phyloP scores from a whole-genome alignment of 1,140 invertebrate species.

The Ladona fulva region DNA sequence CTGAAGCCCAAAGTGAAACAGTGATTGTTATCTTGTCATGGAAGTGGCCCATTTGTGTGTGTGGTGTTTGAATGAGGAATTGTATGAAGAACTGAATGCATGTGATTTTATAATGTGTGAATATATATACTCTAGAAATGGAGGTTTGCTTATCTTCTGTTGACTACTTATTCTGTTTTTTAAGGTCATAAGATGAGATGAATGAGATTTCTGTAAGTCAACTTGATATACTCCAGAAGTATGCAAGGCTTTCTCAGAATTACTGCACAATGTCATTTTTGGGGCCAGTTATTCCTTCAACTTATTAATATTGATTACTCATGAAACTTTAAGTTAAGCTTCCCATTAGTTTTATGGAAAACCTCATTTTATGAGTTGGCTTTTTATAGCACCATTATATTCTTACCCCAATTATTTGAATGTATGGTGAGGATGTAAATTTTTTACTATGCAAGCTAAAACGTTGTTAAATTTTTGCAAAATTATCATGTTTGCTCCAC shows the following conservation, averaged over 20 bases:
- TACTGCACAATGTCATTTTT: background rate
- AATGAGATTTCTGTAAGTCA: background rate
- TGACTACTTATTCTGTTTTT: background rate
- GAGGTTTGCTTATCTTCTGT: background rate
- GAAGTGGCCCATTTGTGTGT: too few species aligned
- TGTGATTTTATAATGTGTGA: background rate
- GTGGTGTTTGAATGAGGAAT: background rate
- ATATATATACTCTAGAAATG: background rate
- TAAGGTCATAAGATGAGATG: background rate
- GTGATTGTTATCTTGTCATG: conserved; percentile 14
- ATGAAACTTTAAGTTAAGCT: background rate
- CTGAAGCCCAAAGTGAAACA: conserved; percentile 50
- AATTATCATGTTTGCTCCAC: too few species aligned
- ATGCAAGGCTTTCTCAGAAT: background rate
- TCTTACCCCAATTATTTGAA: background rate
- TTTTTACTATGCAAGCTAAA: background rate
- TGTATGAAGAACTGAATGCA: background rate
- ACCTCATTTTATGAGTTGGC: too few species aligned
- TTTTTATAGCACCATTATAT: too few species aligned
- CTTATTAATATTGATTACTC: background rate
- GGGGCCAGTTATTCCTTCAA: background rate
- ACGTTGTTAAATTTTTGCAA: background rate
- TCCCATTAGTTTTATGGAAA: too few species aligned
- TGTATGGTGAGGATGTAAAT: background rate
- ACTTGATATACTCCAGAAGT: background rate